Conservation (phyloP, 2,797 vertebrate genomes). For the Spinibarbus caldwelli region DNA sequence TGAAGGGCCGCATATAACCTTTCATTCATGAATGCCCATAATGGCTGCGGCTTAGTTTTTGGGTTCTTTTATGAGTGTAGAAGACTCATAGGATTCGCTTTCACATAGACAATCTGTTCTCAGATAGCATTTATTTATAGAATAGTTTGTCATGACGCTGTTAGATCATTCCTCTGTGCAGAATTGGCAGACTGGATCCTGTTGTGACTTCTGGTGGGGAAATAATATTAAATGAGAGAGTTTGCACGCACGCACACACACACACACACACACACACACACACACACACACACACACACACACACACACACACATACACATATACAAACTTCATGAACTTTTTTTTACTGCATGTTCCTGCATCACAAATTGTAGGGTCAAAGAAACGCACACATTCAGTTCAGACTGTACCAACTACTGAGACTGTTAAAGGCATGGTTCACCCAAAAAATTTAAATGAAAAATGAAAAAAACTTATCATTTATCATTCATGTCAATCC, state of each 20-base stretch:
- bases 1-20: not conserved
- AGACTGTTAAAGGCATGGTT: not conserved
- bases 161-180: constrained; percentile 21
- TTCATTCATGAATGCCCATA: constrained; percentile 10
- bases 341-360: not conserved
- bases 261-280: not conserved
- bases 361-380: not conserved
- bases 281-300: not conserved
- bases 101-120: constrained; percentile 39
- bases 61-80: not conserved
- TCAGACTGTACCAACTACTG: not conserved
- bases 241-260: too few relatives aligned
- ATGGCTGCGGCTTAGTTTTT: not conserved
- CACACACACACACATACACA: too few relatives aligned
- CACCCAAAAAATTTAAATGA: not conserved
- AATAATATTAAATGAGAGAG: not conserved
- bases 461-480: not conserved
- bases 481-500: not conserved
- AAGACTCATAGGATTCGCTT: not conserved
- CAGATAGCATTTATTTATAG: constrained; percentile 30
- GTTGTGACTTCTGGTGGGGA: not conserved
- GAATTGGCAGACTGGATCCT: constrained; percentile 26
- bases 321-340: too few relatives aligned
- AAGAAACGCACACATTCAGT: not conserved
- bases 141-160: constrained; percentile 9